Percentiles rank a stretch among this genome's conserved stretches.
Evolutionary conservation across 2,797 vertebrate genomes (phyloP).

Genomic region (Bovichtus variegatus): DNA sequence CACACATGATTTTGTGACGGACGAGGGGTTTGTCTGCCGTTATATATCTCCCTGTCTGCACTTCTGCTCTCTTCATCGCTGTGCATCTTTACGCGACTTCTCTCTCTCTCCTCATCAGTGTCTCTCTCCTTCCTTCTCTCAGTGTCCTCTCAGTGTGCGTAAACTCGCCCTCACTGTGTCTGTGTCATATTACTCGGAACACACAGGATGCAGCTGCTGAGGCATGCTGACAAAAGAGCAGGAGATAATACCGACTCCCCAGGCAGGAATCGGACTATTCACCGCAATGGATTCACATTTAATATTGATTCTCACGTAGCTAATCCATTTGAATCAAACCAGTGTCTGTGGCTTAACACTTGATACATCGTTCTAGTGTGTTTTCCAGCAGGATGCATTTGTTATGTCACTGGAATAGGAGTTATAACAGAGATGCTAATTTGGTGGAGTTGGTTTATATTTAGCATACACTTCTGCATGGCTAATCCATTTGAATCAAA

Average conservation of each 20-base stretch:
- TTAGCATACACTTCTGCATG: conserved; percentile 4
- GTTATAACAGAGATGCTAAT: conserved; percentile 1
- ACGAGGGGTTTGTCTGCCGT: conserved; percentile 53
- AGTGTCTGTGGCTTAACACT: conserved; percentile 25
- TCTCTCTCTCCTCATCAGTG: conserved; percentile 53
- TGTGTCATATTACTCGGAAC: conserved; percentile 59
- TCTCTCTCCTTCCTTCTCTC: conserved; percentile 31
- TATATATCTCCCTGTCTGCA: conserved; percentile 45
- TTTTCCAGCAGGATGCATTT: conserved; percentile 18
- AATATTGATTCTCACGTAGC: conserved; percentile 51
- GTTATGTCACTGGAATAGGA: background rate
- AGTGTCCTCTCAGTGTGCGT: conserved; percentile 45
- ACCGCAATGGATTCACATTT: conserved; percentile 49
- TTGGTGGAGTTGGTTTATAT: conserved; percentile 16
- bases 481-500: conserved; percentile 11
- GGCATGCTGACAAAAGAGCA: conserved; percentile 56
- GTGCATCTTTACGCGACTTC: conserved; percentile 40
- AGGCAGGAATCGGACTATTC: conserved; percentile 56
- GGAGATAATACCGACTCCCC: conserved; percentile 59
- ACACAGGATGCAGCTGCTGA: conserved; percentile 45
- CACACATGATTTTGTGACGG: conserved; percentile 63
- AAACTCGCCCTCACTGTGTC: conserved; percentile 54
- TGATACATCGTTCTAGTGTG: background rate
- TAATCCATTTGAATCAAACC: conserved; percentile 41
- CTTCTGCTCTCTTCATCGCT: conserved; percentile 44